Conservation (phyloP, 1,140 invertebrate species). For the Procambarus virginalis region DNA sequence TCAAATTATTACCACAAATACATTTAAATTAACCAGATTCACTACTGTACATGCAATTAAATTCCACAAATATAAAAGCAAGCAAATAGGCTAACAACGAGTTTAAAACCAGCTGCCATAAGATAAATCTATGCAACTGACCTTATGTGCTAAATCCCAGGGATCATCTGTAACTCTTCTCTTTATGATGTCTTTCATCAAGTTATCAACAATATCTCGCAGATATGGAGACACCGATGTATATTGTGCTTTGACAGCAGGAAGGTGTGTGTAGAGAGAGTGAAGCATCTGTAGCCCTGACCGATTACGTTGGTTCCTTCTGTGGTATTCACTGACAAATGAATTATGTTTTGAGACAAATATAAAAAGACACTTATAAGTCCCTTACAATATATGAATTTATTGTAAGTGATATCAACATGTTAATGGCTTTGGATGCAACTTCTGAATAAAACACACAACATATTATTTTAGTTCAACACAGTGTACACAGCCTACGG, state of each 20-base stretch:
- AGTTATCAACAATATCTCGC: background rate
- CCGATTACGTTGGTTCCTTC: slow-evolving; percentile 11
- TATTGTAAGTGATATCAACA: no score
- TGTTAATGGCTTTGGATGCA: no score
- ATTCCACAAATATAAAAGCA: background rate
- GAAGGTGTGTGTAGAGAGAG: background rate
- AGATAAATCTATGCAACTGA: background rate
- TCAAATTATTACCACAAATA: no score
- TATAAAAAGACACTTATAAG: no score
- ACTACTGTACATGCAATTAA: background rate
- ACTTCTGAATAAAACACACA: no score
- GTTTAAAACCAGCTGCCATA: no score
- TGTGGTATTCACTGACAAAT: slow-evolving; percentile 25
- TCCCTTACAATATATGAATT: no score
- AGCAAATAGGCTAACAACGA: no score
- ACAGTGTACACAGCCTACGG: background rate
- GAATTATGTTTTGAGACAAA: background rate
- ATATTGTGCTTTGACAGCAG: slow-evolving; percentile 25
- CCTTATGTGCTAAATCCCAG: slow-evolving; percentile 24
- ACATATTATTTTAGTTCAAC: no score
- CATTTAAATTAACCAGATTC: no score
- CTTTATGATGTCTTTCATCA: background rate
- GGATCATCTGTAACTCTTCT: slow-evolving; percentile 33
- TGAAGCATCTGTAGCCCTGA: slow-evolving; percentile 9
- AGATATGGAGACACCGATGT: background rate